Base-by-base conservation (phyloP, 2,888 invertebrate species). In the Germaria angustata region DNA sequence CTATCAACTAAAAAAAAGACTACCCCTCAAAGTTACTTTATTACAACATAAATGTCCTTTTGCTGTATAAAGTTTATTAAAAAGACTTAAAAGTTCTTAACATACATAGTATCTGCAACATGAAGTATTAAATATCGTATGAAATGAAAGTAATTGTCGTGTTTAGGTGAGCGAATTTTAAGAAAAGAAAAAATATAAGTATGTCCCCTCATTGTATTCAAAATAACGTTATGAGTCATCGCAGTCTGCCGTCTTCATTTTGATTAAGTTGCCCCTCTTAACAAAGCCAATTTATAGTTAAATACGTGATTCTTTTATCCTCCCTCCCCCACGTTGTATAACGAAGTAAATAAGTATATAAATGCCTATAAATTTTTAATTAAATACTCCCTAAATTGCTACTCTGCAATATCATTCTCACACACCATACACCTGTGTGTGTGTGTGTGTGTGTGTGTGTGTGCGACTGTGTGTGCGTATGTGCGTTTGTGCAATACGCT, bases 331-430 rank as follows among this genome's bases (percentile, higher is more conserved):
- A 2, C 28, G 49, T 41, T n/a, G n/a, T n/a, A n/a, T n/a, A 41
- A 1, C 24, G 20, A n/a, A 36, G 17, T 39, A 36, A 36, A 24
- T 39, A 36, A 17, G 32, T 39, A 57, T 66, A 55, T 28, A 39
- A 57, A 49, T 36, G 24, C 5, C 32, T 36, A 66, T 76, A 76
- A 66, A 76, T 57, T 68, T 68, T 59, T 57, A 76, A 59, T 76
- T 68, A 39, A 66, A 66, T 76, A 34, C 57, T 57, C 39, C 57
- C 68, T 39, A 68, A 36, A 46, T 24, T 66, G 55, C 75, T 20
- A 39, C 57, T 51, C 49, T 22, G 28, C 46, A 55, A 36, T 55
- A 65, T 22, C 15, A 55, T 11, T 13, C 15, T 34, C 15, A 39
- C 8, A 17, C 24, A n/a, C 8, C 11, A n/a, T 13, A 44, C 22